phyloP scores from a whole-genome alignment of 1,140 invertebrate species.

The Sminthurides bifidus region DNA sequence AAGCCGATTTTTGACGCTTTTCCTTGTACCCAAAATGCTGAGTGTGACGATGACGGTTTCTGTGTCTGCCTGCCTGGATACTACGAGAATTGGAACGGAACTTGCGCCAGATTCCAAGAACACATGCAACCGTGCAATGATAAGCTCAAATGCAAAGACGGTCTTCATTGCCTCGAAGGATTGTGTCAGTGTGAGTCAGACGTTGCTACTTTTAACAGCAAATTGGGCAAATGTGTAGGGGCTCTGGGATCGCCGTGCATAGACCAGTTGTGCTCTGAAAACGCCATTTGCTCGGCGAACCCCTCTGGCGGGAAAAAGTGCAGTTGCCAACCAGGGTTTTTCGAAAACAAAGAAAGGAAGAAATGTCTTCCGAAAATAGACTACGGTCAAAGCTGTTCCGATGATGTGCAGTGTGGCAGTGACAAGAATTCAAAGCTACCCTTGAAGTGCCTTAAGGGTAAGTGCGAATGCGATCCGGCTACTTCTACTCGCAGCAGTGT shows the following conservation, averaged over 20 bases:
- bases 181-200: neutral
- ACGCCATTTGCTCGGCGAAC: no score
- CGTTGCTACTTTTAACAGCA: no score
- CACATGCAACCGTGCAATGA: neutral
- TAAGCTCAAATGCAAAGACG: neutral
- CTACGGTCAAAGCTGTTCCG: neutral
- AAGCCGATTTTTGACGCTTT: neutral
- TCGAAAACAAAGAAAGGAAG: neutral
- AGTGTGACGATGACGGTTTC: neutral
- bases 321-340: no score
- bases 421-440: neutral
- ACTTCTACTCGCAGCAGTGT: no score
- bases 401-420: neutral
- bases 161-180: neutral
- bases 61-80: neutral
- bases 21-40: neutral
- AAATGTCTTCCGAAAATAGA: neutral
- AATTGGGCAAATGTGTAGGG: no score
- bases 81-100: constrained; percentile 1
- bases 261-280: no score
- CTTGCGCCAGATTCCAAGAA: neutral
- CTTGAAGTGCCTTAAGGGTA: no score
- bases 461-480: no score
- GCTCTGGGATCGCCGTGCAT: no score
- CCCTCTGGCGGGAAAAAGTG: no score